phyloP scores from a whole-genome alignment of 2,888 invertebrate genomes.

The Punctoribates punctum region DNA sequence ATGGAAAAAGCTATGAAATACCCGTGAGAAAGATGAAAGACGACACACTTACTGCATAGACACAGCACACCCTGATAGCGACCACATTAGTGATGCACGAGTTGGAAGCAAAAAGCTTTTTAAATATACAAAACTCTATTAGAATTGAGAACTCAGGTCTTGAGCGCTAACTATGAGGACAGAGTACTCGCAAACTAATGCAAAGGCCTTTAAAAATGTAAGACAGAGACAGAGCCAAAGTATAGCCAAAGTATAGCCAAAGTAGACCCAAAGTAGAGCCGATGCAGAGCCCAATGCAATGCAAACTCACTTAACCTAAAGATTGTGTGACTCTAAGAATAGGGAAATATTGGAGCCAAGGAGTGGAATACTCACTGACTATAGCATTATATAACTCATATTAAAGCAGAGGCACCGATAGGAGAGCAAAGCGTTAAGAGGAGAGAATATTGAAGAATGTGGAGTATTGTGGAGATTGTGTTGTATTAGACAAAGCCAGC shows the following conservation, averaged over 20 bases:
- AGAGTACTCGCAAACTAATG: not conserved
- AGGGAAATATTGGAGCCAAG: not conserved
- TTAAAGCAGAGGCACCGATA: not conserved
- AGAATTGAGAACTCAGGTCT: conserved; percentile 10
- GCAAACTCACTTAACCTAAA: not conserved
- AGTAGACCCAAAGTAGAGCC: not conserved
- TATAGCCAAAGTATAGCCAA: too few species aligned
- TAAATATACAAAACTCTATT: not conserved
- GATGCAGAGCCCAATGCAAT: not conserved
- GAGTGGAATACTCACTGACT: not conserved
- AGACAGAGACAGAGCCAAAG: too few species aligned
- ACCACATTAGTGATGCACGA: conserved; percentile 26
- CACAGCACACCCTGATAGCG: not conserved
- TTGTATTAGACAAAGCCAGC: conserved; percentile 21
- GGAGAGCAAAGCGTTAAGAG: not conserved
- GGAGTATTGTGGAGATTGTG: not conserved
- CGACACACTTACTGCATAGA: not conserved
- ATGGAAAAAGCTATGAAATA: conserved; percentile 21
- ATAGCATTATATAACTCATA: not conserved
- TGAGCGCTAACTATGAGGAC: not conserved
- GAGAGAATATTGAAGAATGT: not conserved
- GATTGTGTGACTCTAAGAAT: conserved; percentile 13
- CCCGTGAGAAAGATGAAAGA: conserved; percentile 20
- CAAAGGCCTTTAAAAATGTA: not conserved
- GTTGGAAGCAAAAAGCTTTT: conserved; percentile 17